These are phyloP conservation scores for Ostrea denselamellosa DNA, from an alignment of 1,140 invertebrate genomes.

Conservation along the genomic window DNA sequence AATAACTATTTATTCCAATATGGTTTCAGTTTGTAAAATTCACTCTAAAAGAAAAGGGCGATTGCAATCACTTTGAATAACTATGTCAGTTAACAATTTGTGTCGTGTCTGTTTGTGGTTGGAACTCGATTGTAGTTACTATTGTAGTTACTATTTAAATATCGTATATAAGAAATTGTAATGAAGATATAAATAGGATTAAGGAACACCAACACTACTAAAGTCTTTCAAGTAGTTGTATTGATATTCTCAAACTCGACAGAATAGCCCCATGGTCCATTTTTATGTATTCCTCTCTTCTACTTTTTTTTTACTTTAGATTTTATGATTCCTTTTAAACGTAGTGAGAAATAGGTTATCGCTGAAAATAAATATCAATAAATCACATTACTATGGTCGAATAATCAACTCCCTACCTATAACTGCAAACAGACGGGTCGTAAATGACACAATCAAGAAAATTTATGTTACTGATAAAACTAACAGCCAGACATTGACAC, in stretches of 20 bases:
- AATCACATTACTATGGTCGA: not conserved
- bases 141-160: not conserved
- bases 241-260: not conserved
- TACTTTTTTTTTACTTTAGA: not conserved
- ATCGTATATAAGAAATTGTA: not conserved
- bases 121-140: not conserved
- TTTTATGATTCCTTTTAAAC: not conserved
- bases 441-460: slow-evolving; percentile 31
- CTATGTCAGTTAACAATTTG: not conserved
- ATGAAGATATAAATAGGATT: not conserved
- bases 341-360: slow-evolving; percentile 20
- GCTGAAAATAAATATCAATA: slow-evolving; percentile 22
- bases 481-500: not conserved
- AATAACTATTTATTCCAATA: not conserved
- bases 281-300: not conserved
- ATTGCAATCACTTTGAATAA: not conserved
- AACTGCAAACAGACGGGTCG: not conserved
- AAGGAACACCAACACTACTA: not conserved
- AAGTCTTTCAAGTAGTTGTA: not conserved
- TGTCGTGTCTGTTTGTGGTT: not conserved
- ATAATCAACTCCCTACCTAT: slow-evolving; percentile 3
- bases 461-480: slow-evolving; percentile 19
- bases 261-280: not conserved
- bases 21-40: not conserved
- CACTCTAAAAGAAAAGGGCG: not conserved